Percentiles rank a stretch among this genome's conserved stretches.
phyloP scores from a whole-genome alignment of 64 coral and sea anemone species.

The Astreopora myriophthalma region DNA sequence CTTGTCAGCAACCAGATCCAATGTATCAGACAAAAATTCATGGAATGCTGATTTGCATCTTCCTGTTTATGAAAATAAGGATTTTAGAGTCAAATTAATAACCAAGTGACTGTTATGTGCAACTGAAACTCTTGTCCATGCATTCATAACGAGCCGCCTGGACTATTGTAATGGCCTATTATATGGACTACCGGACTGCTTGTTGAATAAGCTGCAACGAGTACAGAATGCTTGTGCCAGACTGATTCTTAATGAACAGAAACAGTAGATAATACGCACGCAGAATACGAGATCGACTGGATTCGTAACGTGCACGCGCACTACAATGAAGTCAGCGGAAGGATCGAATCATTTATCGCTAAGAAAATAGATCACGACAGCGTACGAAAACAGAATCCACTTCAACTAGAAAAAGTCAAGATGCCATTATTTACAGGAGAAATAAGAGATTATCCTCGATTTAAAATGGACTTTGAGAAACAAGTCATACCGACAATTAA shows the following conservation, averaged over 20 bases:
- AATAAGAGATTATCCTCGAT: conserved; percentile 53
- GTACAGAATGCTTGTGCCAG: too few species aligned
- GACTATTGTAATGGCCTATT: too few species aligned
- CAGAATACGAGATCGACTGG: conserved; percentile 47
- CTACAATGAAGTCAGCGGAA: conserved; percentile 54
- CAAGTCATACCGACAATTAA: conserved; percentile 56
- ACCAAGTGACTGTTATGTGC: neutral
- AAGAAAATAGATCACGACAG: neutral
- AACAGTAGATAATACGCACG: neutral
- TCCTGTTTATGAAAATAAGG: neutral
- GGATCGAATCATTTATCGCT: conserved; percentile 10
- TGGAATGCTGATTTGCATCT: conserved; percentile 33
- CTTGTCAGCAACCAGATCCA: neutral
- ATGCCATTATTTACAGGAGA: conserved; percentile 60
- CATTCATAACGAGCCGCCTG: too few species aligned
- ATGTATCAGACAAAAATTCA: neutral
- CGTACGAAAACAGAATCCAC: conserved; percentile 5
- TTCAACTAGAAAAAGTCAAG: conserved; percentile 68
- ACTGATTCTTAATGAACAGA: too few species aligned
- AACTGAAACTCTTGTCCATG: too few species aligned
- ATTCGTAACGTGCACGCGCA: conserved; percentile 30
- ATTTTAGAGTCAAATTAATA: neutral
- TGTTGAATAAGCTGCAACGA: too few species aligned
- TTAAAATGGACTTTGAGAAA: conserved; percentile 63
- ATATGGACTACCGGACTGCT: too few species aligned